Evolutionary conservation across 2,797 vertebrate species (phyloP).

Genomic region (Calcarius lapponicus): DNA sequence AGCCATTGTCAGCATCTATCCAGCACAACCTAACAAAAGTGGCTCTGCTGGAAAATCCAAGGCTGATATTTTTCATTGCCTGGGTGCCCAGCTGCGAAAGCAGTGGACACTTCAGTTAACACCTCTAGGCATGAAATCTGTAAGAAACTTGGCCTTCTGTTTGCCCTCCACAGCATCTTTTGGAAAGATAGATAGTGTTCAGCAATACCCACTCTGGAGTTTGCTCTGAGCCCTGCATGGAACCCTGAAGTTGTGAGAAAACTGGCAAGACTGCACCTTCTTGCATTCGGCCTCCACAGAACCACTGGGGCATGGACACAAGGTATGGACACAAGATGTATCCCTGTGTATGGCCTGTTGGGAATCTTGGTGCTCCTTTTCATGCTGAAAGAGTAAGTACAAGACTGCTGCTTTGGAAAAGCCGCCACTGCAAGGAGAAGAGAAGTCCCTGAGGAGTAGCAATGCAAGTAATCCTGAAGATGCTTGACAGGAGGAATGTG

Average conservation of each 20-base stretch:
- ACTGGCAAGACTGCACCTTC: neutral
- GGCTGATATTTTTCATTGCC: neutral
- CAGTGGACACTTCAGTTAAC: neutral
- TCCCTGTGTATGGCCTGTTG: neutral
- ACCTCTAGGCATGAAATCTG: neutral
- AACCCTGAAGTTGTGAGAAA: neutral
- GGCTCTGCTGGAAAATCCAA: neutral
- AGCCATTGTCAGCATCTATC: neutral
- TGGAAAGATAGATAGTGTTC: neutral
- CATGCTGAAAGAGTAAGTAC: neutral
- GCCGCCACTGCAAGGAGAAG: neutral
- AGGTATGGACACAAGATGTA: no score
- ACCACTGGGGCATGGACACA: fast-evolving
- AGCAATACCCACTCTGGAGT: neutral
- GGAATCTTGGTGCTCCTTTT: neutral
- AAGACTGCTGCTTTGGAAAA: neutral
- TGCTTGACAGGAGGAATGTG: neutral
- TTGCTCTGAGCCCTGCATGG: neutral
- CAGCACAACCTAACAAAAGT: neutral
- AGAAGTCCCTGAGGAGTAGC: neutral
- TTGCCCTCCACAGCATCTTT: neutral
- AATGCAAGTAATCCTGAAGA: neutral
- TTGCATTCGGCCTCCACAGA: neutral
- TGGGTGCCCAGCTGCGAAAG: neutral
- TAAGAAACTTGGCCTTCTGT: neutral